Evolutionary conservation across 2,113 vertebrate genomes (phyloP).

Genomic region (Xiphorhynchus elegans): DNA sequence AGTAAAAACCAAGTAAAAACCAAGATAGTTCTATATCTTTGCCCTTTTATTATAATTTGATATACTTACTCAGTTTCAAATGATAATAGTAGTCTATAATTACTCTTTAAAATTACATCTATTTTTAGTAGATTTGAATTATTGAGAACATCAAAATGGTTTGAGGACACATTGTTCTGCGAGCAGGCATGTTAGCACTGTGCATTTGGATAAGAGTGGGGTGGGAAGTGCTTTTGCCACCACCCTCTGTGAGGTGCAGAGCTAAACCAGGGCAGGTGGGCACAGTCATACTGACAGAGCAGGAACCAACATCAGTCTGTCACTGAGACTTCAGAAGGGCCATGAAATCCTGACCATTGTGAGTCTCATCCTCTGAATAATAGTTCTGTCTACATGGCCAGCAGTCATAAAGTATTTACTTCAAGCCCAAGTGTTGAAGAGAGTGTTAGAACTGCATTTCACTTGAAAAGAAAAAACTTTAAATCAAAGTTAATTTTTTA

Average conservation of each 20-base stretch:
- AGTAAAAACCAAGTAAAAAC: not conserved
- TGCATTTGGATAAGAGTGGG: not conserved
- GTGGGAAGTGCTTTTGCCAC: not conserved
- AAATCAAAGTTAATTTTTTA: not conserved
- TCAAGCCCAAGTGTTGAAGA: not conserved
- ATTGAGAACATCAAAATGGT: not conserved
- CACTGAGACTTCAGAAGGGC: not conserved
- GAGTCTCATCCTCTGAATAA: not conserved
- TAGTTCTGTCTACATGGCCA: not conserved
- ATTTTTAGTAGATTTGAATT: constrained; percentile 51
- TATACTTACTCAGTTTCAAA: constrained; percentile 2
- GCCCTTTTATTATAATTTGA: not conserved
- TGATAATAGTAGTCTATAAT: constrained; percentile 2
- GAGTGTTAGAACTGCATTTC: not conserved
- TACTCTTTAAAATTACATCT: not conserved
- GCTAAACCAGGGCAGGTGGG: not conserved
- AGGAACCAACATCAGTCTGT: not conserved
- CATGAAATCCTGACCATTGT: fast-evolving
- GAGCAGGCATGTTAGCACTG: not conserved
- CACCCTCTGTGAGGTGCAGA: not conserved
- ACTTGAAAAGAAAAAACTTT: not conserved
- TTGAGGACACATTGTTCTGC: not conserved
- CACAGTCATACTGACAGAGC: not conserved
- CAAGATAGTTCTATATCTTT: not conserved
- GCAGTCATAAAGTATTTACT: not conserved